Conservation (phyloP, 2,888 invertebrate species). For the Drosophila nigricruria region DNA sequence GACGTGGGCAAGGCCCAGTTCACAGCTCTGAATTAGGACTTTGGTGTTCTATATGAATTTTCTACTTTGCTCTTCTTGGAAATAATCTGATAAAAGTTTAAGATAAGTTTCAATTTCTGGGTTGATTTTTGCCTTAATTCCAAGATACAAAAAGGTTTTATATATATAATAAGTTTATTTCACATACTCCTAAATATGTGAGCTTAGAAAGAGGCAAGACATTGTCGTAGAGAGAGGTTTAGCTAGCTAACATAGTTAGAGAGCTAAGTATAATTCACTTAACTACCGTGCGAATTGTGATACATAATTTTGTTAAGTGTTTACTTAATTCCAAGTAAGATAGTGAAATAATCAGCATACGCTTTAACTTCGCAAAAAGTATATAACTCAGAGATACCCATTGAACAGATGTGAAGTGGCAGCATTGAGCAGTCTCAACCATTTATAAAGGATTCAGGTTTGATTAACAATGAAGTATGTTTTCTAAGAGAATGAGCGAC, state of each 20-base stretch:
- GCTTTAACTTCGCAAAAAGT: not conserved
- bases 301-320: not conserved
- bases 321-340: not conserved
- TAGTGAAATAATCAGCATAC: not conserved
- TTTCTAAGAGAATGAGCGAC: not conserved
- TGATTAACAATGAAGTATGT: no score
- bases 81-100: not conserved
- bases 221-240: not conserved
- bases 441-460: no score
- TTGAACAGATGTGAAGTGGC: not conserved
- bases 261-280: not conserved
- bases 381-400: not conserved
- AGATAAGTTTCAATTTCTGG: not conserved
- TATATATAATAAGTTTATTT: not conserved
- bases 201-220: not conserved
- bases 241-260: not conserved
- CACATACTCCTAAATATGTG: not conserved
- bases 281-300: slow-evolving; percentile 3
- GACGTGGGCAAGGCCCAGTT: not conserved
- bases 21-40: no score
- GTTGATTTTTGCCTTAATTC: not conserved
- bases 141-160: not conserved
- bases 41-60: not conserved
- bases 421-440: not conserved
- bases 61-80: not conserved